These are phyloP conservation scores for Tenebrosternarchus preto DNA, from an alignment of 2,113 vertebrate genomes.

Conservation along the genomic window DNA sequence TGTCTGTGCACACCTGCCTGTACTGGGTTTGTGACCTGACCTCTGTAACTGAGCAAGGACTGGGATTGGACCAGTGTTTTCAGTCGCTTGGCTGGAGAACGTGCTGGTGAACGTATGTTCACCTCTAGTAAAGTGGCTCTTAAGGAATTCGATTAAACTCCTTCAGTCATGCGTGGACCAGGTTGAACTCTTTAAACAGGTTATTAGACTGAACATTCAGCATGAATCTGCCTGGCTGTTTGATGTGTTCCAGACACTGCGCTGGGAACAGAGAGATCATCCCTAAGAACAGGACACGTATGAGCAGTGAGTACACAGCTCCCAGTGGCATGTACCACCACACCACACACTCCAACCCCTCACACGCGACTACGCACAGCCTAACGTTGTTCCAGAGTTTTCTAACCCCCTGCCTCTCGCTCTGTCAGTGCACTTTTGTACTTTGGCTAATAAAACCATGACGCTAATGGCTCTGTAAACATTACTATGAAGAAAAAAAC, in stretches of 20 bases:
- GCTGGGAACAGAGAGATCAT: constrained; percentile 53
- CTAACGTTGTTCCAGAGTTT: background rate
- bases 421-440: constrained; percentile 21
- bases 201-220: background rate
- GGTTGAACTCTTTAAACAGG: no score
- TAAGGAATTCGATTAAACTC: background rate
- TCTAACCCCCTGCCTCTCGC: background rate
- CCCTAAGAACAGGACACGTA: constrained; percentile 58
- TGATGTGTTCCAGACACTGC: constrained; percentile 65
- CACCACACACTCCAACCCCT: no score
- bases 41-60: background rate
- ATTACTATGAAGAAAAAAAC: constrained; percentile 15
- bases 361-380: no score
- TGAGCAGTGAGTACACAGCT: constrained; percentile 63
- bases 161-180: background rate
- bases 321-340: no score
- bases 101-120: background rate
- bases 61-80: background rate
- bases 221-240: background rate
- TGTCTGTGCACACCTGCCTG: background rate
- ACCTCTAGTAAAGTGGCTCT: background rate
- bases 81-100: no score
- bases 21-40: background rate
- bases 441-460: constrained; percentile 24
- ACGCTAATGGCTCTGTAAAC: constrained; percentile 28